These are phyloP conservation scores for Tiliacea aurago DNA, from an alignment of 2,888 invertebrate species.

Conservation along the genomic window DNA sequence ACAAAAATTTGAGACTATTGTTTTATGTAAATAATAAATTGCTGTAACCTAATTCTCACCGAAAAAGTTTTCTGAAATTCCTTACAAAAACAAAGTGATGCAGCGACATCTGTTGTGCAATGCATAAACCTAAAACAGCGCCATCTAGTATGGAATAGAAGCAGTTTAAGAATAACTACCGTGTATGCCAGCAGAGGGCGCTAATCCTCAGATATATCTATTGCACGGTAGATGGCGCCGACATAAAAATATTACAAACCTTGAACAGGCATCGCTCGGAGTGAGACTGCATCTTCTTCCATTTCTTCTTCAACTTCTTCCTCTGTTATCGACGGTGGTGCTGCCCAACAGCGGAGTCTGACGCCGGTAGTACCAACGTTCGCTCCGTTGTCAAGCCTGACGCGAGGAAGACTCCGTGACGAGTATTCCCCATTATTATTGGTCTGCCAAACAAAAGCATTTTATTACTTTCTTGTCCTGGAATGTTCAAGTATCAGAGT, in stretches of 20 bases:
- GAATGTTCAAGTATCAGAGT: background rate
- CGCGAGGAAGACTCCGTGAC: conserved; percentile 90
- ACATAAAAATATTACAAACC: conserved; percentile 82
- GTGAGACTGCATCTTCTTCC: conserved; percentile 92
- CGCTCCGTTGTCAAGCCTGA: conserved; percentile 93
- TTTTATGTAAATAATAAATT: background rate
- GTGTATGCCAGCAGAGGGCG: conserved; percentile 44
- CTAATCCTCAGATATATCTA: background rate
- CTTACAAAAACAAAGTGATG: no score
- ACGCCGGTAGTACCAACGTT: conserved; percentile 91
- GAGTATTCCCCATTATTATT: conserved; percentile 86
- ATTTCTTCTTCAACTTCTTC: conserved; percentile 92
- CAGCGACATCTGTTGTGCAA: conserved; percentile 60
- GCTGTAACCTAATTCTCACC: background rate
- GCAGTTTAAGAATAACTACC: background rate
- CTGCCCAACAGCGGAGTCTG: conserved; percentile 91
- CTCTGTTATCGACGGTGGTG: conserved; percentile 92
- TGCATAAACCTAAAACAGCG: conserved; percentile 34
- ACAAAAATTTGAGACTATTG: background rate
- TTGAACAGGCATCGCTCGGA: conserved; percentile 91
- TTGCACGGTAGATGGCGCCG: conserved; percentile 73
- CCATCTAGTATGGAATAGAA: conserved; percentile 72
- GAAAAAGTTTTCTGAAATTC: background rate
- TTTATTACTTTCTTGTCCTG: background rate
- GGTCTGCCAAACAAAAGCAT: conserved; percentile 72